A percentile compares a stretch with the other conserved stretches of the same genome.
Conservation (phyloP, 2,797 vertebrate genomes). For the Varecia variegata region DNA sequence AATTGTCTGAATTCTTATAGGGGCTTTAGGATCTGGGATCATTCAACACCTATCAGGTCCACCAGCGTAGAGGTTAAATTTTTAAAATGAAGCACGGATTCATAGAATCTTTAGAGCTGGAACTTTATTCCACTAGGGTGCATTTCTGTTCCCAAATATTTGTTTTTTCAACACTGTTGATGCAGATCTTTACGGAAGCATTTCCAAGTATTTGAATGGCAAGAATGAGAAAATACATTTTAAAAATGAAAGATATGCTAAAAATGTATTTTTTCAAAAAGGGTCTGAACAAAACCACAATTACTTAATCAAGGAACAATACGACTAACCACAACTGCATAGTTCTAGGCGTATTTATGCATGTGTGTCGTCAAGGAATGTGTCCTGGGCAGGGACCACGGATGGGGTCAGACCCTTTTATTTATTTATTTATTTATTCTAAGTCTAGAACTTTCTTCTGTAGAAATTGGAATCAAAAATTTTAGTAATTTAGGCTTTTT, state of each 20-base stretch:
- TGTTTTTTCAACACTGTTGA: neutral
- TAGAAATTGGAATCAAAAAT: neutral
- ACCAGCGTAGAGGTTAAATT: neutral
- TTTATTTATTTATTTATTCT: neutral
- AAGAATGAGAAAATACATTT: conserved; percentile 28
- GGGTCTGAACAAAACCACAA: neutral
- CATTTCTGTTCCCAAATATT: neutral
- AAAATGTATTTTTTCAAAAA: conserved; percentile 30
- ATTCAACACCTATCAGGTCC: neutral
- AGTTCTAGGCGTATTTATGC: neutral
- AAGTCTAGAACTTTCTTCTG: neutral
- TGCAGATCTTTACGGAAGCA: neutral
- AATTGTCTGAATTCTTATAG: accelerated
- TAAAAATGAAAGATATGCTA: conserved; percentile 20
- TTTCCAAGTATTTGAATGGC: neutral
- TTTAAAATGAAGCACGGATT: neutral
- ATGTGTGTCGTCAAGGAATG: neutral
- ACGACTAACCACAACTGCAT: neutral
- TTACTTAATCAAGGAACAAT: neutral
- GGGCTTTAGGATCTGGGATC: neutral
- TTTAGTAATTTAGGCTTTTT: neutral
- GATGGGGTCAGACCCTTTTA: neutral
- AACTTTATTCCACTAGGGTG: neutral
- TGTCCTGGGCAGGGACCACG: neutral
- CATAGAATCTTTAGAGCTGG: neutral